These are phyloP conservation scores for Sclerurus mexicanus DNA, from an alignment of 2,113 vertebrate genomes.

Conservation along the genomic window DNA sequence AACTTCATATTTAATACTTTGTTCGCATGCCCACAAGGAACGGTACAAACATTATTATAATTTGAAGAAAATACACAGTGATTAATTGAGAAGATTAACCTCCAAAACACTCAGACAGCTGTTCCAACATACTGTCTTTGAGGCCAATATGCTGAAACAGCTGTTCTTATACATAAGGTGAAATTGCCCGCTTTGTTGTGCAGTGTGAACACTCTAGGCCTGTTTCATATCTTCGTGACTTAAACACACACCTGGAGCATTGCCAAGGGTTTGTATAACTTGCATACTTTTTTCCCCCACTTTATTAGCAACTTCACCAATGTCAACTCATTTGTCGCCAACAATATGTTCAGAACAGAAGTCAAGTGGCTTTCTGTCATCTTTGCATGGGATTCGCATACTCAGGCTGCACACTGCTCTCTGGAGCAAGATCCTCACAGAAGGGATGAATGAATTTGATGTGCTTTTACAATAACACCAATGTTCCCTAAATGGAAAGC, in stretches of 20 bases:
- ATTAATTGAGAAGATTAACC: constrained; percentile 37
- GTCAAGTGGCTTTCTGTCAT: background rate
- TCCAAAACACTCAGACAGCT: constrained; percentile 40
- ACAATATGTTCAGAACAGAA: background rate
- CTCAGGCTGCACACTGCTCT: background rate
- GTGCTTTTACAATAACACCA: background rate
- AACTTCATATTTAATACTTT: background rate
- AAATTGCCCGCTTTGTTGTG: background rate
- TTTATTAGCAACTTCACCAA: background rate
- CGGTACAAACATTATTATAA: background rate
- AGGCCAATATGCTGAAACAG: constrained; percentile 56
- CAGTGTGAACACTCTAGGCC: background rate
- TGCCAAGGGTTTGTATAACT: background rate
- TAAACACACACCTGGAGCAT: background rate
- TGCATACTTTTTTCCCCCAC: background rate
- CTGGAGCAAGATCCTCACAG: background rate
- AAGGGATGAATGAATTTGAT: background rate
- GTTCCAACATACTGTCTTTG: constrained; percentile 27
- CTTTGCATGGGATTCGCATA: fast-evolving
- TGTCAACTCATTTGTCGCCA: background rate
- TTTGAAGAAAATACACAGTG: background rate
- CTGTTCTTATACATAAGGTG: constrained; percentile 23
- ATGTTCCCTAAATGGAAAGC: background rate
- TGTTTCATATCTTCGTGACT: background rate
- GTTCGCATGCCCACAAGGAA: background rate